Percentiles rank a stretch among this genome's conserved stretches.
These are phyloP conservation scores for Gila robusta DNA, from an alignment of 2,797 vertebrate species.

Conservation along the genomic window DNA sequence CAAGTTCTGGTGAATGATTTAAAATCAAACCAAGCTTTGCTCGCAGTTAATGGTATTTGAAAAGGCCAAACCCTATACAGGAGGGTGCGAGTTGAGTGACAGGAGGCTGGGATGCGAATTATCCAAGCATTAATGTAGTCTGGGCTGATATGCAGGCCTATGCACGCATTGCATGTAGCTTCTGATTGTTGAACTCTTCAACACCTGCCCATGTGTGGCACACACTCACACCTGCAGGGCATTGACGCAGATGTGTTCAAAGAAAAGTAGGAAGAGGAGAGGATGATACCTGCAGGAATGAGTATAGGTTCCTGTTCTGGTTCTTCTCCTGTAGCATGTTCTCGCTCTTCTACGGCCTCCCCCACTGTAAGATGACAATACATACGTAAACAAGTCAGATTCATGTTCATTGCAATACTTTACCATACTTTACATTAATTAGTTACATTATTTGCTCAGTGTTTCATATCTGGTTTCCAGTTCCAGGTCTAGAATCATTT, in stretches of 20 bases:
- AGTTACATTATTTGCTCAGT: background rate
- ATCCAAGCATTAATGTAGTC: conserved; percentile 46
- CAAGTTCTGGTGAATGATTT: background rate
- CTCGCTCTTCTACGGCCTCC: conserved; percentile 72
- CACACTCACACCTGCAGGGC: conserved; percentile 50
- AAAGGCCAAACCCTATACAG: background rate
- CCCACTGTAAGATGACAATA: conserved; percentile 72
- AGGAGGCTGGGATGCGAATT: conserved; percentile 30
- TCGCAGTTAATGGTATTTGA: conserved; percentile 2
- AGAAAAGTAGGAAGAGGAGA: conserved; percentile 1
- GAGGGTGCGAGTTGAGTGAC: conserved; percentile 14
- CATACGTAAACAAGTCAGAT: conserved; percentile 32
- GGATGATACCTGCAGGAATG: conserved; percentile 76
- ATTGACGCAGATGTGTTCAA: conserved; percentile 43
- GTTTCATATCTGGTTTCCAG: background rate
- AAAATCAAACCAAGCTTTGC: background rate
- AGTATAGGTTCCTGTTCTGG: conserved; percentile 75
- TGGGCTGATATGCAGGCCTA: conserved; percentile 40
- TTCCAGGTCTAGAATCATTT: background rate
- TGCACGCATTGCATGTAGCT: conserved; percentile 44
- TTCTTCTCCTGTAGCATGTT: conserved; percentile 72
- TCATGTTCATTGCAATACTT: background rate
- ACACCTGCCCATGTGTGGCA: conserved; percentile 54
- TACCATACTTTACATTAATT: background rate
- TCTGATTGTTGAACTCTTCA: conserved; percentile 47